A percentile compares a stretch with the other conserved stretches of the same genome.
These are phyloP conservation scores for Dendropsophus ebraccatus DNA, from an alignment of 2,113 vertebrate genomes.

Conservation along the genomic window DNA sequence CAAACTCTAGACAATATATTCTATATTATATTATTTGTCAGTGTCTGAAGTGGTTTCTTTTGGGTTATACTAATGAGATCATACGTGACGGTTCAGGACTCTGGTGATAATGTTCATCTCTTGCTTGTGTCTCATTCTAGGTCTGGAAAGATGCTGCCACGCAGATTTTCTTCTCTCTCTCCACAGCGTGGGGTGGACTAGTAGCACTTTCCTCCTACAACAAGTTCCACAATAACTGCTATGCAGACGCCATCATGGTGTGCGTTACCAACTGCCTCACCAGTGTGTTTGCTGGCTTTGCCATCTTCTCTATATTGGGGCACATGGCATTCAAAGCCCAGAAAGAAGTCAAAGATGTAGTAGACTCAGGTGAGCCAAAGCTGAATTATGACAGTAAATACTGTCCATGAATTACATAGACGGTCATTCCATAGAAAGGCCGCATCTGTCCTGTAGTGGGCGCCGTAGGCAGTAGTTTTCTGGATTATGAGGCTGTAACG, in stretches of 20 bases:
- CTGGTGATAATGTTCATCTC: not conserved
- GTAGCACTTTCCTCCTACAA: slow-evolving; percentile 92
- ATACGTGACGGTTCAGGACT: not conserved
- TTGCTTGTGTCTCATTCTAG: slow-evolving; percentile 67
- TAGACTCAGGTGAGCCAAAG: slow-evolving; percentile 82
- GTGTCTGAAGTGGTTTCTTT: not conserved
- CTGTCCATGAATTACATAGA: not conserved
- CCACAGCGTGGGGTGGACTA: slow-evolving; percentile 88
- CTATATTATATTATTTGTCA: not conserved
- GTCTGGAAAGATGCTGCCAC: slow-evolving; percentile 96
- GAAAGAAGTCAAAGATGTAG: slow-evolving; percentile 84
- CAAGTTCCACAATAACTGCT: slow-evolving; percentile 93
- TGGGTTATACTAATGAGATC: not conserved
- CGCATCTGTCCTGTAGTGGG: too few species aligned
- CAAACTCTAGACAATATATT: not conserved
- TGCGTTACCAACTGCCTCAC: slow-evolving; percentile 88
- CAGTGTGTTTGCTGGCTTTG: slow-evolving; percentile 92
- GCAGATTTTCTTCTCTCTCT: slow-evolving; percentile 94
- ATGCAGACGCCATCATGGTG: slow-evolving; percentile 84
- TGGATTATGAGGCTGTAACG: not conserved
- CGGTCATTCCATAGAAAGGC: not conserved
- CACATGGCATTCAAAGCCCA: slow-evolving; percentile 88
- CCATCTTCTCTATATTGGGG: slow-evolving; percentile 94
- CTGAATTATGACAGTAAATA: not conserved
- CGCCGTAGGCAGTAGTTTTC: too few species aligned